A percentile compares a stretch with the other conserved stretches of the same genome.
These are phyloP conservation scores for Ophion slaviceki DNA, from an alignment of 2,888 invertebrate species.

Conservation along the genomic window DNA sequence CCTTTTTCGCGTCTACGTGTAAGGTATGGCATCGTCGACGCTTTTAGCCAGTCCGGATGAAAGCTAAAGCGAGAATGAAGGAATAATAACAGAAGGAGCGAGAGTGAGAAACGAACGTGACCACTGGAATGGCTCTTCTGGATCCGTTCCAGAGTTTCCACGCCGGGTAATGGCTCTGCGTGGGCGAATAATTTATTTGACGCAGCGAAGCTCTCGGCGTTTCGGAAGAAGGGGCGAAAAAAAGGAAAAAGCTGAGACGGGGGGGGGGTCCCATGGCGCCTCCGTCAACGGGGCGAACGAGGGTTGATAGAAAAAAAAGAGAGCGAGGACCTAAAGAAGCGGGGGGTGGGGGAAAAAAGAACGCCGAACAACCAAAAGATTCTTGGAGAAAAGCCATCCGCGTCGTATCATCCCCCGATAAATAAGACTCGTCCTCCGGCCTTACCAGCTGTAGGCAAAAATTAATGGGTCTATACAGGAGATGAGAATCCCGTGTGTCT, in stretches of 20 bases:
- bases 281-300: slow-evolving; percentile 32
- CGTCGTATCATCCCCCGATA: slow-evolving; percentile 45
- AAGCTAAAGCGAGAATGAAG: slow-evolving; percentile 45
- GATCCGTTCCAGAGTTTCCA: slow-evolving; percentile 64
- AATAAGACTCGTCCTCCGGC: slow-evolving; percentile 35
- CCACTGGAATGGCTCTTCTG: slow-evolving; percentile 61
- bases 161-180: slow-evolving; percentile 49
- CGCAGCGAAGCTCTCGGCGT: slow-evolving; percentile 45
- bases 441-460: neutral
- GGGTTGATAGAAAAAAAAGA: slow-evolving; percentile 35
- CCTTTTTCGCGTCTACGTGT: slow-evolving; percentile 14
- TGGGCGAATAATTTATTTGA: slow-evolving; percentile 67
- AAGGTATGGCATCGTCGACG: slow-evolving; percentile 22
- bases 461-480: slow-evolving; percentile 6
- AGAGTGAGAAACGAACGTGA: slow-evolving; percentile 48
- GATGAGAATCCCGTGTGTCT: neutral
- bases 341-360: neutral
- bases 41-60: slow-evolving; percentile 17
- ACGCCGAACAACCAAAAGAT: slow-evolving; percentile 33
- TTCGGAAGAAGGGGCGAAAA: slow-evolving; percentile 34
- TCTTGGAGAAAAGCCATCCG: slow-evolving; percentile 58
- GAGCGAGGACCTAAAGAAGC: neutral
- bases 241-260: slow-evolving; percentile 4
- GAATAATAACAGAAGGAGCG: slow-evolving; percentile 29
- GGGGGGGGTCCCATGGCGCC: slow-evolving; percentile 43